phyloP scores from a whole-genome alignment of 2,113 vertebrate species.

The Anguilla japonica region DNA sequence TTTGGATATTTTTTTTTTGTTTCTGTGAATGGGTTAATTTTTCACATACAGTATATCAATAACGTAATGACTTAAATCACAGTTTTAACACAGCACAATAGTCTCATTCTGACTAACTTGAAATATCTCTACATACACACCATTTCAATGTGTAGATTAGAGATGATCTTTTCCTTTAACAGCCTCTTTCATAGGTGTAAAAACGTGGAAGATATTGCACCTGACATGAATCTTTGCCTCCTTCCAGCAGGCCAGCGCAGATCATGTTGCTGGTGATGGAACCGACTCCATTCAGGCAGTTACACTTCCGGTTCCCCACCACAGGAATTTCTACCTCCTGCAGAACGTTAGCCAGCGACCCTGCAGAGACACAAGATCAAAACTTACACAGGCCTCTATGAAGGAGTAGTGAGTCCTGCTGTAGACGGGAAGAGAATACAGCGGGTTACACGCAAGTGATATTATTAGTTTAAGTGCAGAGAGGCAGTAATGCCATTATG shows the following conservation, averaged over 20 bases:
- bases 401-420: not conserved
- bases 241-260: constrained; percentile 66
- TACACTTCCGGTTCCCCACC: constrained; percentile 56
- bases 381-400: not conserved
- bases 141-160: not conserved
- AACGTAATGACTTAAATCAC: not conserved
- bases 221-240: constrained; percentile 70
- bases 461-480: not conserved
- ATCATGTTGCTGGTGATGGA: constrained; percentile 70
- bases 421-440: not conserved
- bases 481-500: not conserved
- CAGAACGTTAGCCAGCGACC: constrained; percentile 20
- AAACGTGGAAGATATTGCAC: constrained; percentile 16
- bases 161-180: not conserved
- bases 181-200: not conserved
- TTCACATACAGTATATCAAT: not conserved
- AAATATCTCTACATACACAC: not conserved
- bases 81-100: not conserved
- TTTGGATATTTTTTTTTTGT: not conserved
- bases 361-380: constrained; percentile 32
- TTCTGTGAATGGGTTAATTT: not conserved
- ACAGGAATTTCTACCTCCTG: constrained; percentile 61
- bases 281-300: constrained; percentile 41
- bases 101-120: not conserved
- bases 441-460: not conserved